These are phyloP conservation scores for Julus scandinavius DNA, from an alignment of 2,888 invertebrate species.

Conservation along the genomic window DNA sequence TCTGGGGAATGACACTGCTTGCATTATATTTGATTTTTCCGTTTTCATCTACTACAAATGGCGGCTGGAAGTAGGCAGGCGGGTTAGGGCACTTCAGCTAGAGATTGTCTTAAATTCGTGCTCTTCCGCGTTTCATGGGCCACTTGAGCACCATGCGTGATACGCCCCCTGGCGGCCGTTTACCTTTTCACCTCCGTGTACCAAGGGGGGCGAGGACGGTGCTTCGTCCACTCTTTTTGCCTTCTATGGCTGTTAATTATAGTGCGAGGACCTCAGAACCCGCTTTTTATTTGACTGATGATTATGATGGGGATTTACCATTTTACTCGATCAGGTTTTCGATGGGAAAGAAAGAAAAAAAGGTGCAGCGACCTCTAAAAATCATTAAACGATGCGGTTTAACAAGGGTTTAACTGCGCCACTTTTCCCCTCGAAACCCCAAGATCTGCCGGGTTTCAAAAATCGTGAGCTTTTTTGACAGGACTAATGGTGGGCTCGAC, in stretches of 20 bases:
- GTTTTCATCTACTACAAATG: no score
- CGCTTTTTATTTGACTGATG: neutral
- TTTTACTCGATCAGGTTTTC: conserved; percentile 30
- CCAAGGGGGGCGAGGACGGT: neutral
- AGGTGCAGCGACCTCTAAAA: neutral
- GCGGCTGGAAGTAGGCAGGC: no score
- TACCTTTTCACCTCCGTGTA: neutral
- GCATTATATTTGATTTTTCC: no score
- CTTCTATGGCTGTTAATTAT: neutral
- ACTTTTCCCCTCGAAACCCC: neutral
- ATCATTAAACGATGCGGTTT: neutral
- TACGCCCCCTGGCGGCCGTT: conserved; percentile 27
- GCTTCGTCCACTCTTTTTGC: neutral
- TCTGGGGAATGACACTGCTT: no score
- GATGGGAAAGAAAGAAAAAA: neutral
- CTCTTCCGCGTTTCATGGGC: neutral
- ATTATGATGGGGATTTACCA: conserved; percentile 24
- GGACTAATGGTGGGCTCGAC: neutral
- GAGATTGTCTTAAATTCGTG: neutral
- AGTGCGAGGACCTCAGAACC: neutral
- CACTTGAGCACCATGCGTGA: neutral
- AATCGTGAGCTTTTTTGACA: neutral
- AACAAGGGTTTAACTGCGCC: neutral
- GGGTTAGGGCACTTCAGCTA: no score
- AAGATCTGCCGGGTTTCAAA: neutral